These are phyloP conservation scores for Tiliacea aurago DNA, from an alignment of 2,888 invertebrate species.

Conservation along the genomic window DNA sequence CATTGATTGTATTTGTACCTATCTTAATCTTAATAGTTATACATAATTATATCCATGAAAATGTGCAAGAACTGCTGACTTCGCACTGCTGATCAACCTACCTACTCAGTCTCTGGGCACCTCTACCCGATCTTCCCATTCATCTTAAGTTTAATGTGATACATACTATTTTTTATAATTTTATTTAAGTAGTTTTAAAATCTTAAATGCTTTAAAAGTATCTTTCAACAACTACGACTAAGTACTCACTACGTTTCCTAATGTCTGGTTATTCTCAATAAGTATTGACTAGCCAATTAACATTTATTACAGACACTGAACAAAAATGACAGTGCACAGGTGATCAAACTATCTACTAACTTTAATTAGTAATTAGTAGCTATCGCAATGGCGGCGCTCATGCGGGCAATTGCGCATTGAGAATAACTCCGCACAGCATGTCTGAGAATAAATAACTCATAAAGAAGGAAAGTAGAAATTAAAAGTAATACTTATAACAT, in stretches of 20 bases:
- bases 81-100: constrained; percentile 17
- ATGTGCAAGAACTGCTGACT: constrained; percentile 12
- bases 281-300: neutral
- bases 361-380: too few relatives aligned
- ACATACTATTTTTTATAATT: constrained; percentile 3
- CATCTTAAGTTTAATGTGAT: neutral
- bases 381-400: too few relatives aligned
- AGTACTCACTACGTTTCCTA: constrained; percentile 14
- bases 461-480: neutral
- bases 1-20: neutral
- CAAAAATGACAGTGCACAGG: too few relatives aligned
- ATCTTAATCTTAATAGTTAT: neutral
- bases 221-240: constrained; percentile 14
- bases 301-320: neutral
- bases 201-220: constrained; percentile 15
- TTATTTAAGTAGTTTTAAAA: neutral
- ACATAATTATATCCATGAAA: neutral
- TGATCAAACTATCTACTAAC: too few relatives aligned
- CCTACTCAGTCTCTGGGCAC: constrained; percentile 38
- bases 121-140: constrained; percentile 26
- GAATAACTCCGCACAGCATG: constrained; percentile 11
- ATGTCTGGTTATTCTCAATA: constrained; percentile 36
- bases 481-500: neutral
- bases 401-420: constrained; percentile 3
- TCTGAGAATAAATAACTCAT: constrained; percentile 24